Evolutionary conservation across 2,113 vertebrate genomes (phyloP).

Genomic region (Alectura lathami): DNA sequence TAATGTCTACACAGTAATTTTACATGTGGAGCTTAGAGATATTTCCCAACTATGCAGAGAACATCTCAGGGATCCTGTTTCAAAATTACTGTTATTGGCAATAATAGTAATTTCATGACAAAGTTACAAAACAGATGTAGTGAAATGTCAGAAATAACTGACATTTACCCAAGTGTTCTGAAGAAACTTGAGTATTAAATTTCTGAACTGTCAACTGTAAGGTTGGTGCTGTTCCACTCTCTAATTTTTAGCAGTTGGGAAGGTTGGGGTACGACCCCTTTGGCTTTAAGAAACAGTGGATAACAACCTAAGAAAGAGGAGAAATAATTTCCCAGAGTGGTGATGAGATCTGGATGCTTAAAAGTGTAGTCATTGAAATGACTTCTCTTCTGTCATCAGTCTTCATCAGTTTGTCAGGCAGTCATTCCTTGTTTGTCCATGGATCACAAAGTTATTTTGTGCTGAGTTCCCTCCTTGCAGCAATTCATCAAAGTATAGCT

Average conservation of each 20-base stretch:
- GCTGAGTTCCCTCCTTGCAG: not conserved
- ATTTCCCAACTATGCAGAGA: not conserved
- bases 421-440: not conserved
- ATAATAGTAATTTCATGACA: not conserved
- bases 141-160: not conserved
- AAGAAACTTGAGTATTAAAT: not conserved
- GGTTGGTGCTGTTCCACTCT: not conserved
- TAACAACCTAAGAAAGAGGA: not conserved
- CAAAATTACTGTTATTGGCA: not conserved
- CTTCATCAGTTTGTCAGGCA: not conserved
- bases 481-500: not conserved
- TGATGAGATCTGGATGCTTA: not conserved
- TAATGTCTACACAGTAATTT: not conserved
- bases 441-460: not conserved
- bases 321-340: not conserved
- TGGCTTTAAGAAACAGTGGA: not conserved
- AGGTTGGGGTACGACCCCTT: not conserved
- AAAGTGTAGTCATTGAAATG: not conserved
- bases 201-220: not conserved
- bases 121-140: not conserved
- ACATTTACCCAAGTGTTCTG: not conserved
- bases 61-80: not conserved
- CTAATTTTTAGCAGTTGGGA: not conserved
- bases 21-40: not conserved
- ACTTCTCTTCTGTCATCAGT: not conserved